Percentiles rank a stretch among this genome's conserved stretches.
phyloP scores from a whole-genome alignment of 2,888 invertebrate genomes.

The Brachynemurus nebulosus region DNA sequence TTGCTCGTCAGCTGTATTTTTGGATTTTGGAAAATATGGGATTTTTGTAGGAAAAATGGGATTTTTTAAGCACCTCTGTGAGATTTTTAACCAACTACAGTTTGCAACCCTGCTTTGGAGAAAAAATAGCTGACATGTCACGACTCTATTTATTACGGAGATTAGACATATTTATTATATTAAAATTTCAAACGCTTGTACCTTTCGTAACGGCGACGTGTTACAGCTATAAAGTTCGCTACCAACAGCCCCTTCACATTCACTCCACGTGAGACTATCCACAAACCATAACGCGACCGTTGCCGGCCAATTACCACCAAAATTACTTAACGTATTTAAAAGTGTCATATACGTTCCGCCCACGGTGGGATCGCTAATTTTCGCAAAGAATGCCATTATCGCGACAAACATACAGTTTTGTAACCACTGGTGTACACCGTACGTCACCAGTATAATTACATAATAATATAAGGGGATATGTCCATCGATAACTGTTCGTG shows the following conservation, averaged over 20 bases:
- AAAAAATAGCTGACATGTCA: too few species aligned
- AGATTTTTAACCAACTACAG: too few species aligned
- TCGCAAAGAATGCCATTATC: slow-evolving; percentile 95
- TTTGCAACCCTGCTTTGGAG: too few species aligned
- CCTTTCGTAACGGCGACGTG: slow-evolving; percentile 47
- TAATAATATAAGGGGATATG: slow-evolving; percentile 64
- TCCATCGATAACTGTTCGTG: slow-evolving; percentile 48
- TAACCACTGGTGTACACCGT: slow-evolving; percentile 88
- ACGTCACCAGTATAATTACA: slow-evolving; percentile 56
- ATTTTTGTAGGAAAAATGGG: too few species aligned
- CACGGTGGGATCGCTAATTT: slow-evolving; percentile 89
- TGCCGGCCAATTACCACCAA: slow-evolving; percentile 97
- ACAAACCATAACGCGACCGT: slow-evolving; percentile 85
- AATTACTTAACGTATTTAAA: slow-evolving; percentile 86
- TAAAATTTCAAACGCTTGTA: too few species aligned
- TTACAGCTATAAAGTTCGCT: slow-evolving; percentile 51
- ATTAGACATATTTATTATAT: too few species aligned
- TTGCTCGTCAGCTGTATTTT: too few species aligned
- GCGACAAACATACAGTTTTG: slow-evolving; percentile 97
- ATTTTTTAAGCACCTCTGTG: too few species aligned
- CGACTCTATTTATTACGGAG: too few species aligned
- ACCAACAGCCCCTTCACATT: slow-evolving; percentile 35
- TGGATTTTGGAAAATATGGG: too few species aligned
- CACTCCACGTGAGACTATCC: slow-evolving; percentile 71
- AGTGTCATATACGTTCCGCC: slow-evolving; percentile 99